Conservation (phyloP, 1,140 invertebrate species). For the Trichonephila inaurata region DNA sequence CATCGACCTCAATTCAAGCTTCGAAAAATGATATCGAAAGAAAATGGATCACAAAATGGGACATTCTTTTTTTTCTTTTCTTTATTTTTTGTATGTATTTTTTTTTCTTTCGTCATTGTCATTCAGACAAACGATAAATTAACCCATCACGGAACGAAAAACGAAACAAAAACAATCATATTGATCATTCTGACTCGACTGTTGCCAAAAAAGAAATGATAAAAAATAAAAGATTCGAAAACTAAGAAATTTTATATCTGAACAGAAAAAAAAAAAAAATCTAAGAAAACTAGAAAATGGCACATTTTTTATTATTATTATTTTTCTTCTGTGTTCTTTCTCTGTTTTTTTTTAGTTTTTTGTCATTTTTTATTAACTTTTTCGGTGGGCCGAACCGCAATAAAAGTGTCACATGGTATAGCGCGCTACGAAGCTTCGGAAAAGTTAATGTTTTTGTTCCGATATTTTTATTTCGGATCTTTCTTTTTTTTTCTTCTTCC, state of each 20-base stretch:
- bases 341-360: not conserved
- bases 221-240: not conserved
- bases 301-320: not conserved
- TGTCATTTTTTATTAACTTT: not conserved
- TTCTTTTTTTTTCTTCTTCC: not conserved
- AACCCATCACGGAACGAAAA: conserved; percentile 10
- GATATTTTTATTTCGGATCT: not conserved
- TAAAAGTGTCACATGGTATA: conserved; percentile 35
- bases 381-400: conserved; percentile 14
- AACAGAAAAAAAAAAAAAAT: not conserved
- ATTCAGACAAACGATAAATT: conserved; percentile 41
- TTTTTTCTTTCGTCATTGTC: conserved; percentile 11
- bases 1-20: not conserved
- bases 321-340: not conserved
- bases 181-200: conserved; percentile 11
- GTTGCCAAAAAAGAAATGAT: conserved; percentile 14
- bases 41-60: not conserved
- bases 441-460: conserved; percentile 19
- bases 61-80: not conserved
- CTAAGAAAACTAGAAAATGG: not conserved
- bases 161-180: conserved; percentile 6
- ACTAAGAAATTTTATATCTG: conserved; percentile 19
- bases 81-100: not conserved
- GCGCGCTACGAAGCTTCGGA: not conserved
- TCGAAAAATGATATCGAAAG: conserved; percentile 1